Conservation (phyloP, 2,797 vertebrate genomes). For the Phoeniculus purpureus region DNA sequence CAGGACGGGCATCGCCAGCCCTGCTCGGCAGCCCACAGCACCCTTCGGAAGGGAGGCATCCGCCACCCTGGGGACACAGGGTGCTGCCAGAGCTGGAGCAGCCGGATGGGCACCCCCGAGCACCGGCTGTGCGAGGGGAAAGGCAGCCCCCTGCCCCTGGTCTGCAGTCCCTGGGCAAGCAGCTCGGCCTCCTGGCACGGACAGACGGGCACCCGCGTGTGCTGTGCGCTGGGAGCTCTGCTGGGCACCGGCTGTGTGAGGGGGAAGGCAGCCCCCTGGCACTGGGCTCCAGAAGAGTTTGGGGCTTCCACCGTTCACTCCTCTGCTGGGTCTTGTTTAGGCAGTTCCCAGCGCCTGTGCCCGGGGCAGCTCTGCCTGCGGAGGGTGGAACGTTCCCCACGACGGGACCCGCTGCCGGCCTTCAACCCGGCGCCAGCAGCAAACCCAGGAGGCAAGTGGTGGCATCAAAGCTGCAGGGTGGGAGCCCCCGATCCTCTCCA, state of each 20-base stretch:
- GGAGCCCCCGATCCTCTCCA: conserved; percentile 75
- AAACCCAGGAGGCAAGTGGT: conserved; percentile 15
- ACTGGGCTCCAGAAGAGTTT: conserved; percentile 6
- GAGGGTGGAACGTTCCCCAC: conserved; percentile 43
- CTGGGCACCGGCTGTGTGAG: neutral
- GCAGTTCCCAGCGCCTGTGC: conserved; percentile 36
- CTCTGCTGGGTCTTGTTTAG: conserved; percentile 60
- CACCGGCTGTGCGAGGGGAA: too few species aligned
- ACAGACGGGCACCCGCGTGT: too few species aligned
- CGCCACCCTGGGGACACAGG: neutral
- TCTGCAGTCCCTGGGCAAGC: too few species aligned
- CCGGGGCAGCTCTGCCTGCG: conserved; percentile 49
- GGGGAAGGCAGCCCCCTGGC: conserved; percentile 11
- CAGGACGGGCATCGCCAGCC: neutral
- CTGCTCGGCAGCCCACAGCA: neutral
- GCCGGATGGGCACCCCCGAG: too few species aligned
- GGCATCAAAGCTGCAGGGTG: conserved; percentile 65
- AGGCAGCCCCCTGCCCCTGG: too few species aligned
- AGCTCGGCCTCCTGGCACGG: too few species aligned
- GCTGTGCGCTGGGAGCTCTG: too few species aligned
- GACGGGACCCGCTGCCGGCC: neutral
- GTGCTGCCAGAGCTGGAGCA: too few species aligned
- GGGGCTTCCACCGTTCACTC: conserved; percentile 4
- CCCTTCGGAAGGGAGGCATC: neutral
- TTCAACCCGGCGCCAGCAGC: neutral